Evolutionary conservation across 2,113 vertebrate genomes (phyloP), one percentile per base, ranked within the genome.

Genomic region (Sterrhoptilus dennistouni): DNA sequence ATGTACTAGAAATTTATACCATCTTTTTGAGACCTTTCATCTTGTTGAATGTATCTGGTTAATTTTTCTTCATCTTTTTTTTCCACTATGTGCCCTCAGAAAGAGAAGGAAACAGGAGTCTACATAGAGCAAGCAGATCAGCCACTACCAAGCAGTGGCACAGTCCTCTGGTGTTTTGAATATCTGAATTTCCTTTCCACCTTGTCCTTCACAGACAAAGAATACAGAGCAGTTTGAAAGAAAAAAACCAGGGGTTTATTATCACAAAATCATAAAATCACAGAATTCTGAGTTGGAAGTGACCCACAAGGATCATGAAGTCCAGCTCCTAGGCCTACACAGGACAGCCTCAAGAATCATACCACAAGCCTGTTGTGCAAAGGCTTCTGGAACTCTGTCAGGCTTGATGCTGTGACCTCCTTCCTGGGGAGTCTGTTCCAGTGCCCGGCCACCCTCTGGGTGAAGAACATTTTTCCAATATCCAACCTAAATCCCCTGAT

Each of bases 201-300:
- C 12, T 87, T 65, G 8, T 6, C 11, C 5, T 3, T 84, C 0
- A 0, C 11, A 89, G 27, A 35, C 12, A 85, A 63, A 91, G 11
- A 75, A 54, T 44, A 19, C 9, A 91, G 10, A 38, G 0, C 5
- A 14, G 8, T 11, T 64, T 71, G 57, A 82, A 68, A 72, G 8
- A 25, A 68, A 65, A 75, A 66, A 71, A 60, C 4, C 5, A 69
- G 18, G 6, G 5, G n/a, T 71, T 14, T 66, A 27, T 78, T 54
- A 56, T 8, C 15, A 11, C 11, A 38, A 19, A 78, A 61, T 40
- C 16, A 29, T 24, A 47, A 44, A 70, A 29, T 47, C 19, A 17
- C 20, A 38, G 16, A 54, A 29, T 47, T 56, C 35, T 31, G 11
- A 25, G 11, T 49, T 71, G 29, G 11, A 63, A 63, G 12, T 4